Conservation (phyloP, 2,797 vertebrate genomes). For the Craterocephalus amniculus region DNA sequence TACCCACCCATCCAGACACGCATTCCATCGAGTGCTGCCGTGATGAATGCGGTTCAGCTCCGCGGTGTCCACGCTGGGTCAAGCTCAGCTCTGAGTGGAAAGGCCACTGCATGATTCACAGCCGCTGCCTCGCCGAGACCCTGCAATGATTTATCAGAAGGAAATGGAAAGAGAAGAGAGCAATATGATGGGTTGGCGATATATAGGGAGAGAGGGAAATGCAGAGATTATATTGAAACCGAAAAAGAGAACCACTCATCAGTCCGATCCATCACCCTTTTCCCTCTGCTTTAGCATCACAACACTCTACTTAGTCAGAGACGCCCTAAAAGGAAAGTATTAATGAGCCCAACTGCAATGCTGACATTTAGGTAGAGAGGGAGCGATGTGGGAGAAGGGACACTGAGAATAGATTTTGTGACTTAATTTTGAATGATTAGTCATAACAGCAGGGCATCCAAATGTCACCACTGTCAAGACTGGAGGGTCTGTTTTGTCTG, state of each 20-base stretch:
- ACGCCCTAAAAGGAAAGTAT: slow-evolving; percentile 56
- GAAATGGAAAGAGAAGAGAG: neutral
- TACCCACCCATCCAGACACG: neutral
- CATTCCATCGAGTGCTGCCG: neutral
- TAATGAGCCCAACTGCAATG: slow-evolving; percentile 77
- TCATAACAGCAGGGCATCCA: slow-evolving; percentile 68
- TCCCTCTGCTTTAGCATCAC: slow-evolving; percentile 23
- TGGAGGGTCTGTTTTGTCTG: slow-evolving; percentile 49
- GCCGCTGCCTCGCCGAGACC: slow-evolving; percentile 22
- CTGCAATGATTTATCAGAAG: slow-evolving; percentile 46
- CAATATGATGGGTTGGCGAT: slow-evolving; percentile 47
- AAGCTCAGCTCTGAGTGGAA: slow-evolving; percentile 56
- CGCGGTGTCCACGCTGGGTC: slow-evolving; percentile 56
- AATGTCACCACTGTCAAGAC: slow-evolving; percentile 73
- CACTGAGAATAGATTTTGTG: slow-evolving; percentile 73
- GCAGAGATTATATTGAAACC: slow-evolving; percentile 40
- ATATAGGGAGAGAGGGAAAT: slow-evolving; percentile 11
- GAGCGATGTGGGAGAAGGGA: slow-evolving; percentile 52
- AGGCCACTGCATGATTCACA: slow-evolving; percentile 68
- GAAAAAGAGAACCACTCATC: slow-evolving; percentile 34
- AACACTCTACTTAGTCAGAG: slow-evolving; percentile 33
- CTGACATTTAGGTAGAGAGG: slow-evolving; percentile 71
- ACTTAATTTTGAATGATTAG: slow-evolving; percentile 79
- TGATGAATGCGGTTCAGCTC: slow-evolving; percentile 58
- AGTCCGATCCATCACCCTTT: slow-evolving; percentile 29